Conservation (phyloP, 2,113 vertebrate species). For the Alligator sinensis region DNA sequence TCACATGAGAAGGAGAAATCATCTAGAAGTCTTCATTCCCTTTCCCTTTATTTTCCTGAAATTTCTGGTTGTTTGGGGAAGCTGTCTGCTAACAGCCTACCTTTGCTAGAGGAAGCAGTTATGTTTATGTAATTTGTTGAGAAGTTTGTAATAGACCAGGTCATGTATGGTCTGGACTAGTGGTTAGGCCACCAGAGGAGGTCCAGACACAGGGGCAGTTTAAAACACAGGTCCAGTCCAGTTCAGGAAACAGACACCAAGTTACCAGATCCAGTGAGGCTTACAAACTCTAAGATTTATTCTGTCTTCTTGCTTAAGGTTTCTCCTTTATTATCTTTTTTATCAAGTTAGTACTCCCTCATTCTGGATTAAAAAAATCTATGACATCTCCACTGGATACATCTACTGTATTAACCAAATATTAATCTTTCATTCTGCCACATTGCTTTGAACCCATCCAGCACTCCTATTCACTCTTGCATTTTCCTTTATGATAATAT, state of each 20-base stretch:
- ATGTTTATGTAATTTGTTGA: neutral
- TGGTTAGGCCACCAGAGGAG: no score
- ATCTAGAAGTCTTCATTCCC: neutral
- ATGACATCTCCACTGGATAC: neutral
- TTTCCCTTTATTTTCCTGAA: conserved; percentile 6
- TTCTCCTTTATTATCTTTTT: neutral
- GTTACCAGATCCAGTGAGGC: no score
- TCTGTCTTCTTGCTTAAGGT: neutral
- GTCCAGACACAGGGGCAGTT: no score
- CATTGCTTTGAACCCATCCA: neutral
- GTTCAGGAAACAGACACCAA: no score
- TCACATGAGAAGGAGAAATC: neutral
- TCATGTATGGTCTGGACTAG: no score
- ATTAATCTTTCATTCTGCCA: neutral
- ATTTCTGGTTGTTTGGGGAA: neutral
- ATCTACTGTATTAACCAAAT: neutral
- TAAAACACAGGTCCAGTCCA: no score
- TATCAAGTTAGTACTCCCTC: rapidly evolving
- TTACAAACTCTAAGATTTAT: neutral
- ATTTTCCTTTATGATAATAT: neutral
- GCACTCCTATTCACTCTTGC: neutral
- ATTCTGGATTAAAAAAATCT: neutral
- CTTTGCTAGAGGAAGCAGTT: neutral
- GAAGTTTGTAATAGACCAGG: neutral
- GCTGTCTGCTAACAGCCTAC: neutral